Percentiles rank a stretch among this genome's conserved stretches.
Conservation (phyloP, 2,888 invertebrate genomes). For the Trimorus sp. region DNA sequence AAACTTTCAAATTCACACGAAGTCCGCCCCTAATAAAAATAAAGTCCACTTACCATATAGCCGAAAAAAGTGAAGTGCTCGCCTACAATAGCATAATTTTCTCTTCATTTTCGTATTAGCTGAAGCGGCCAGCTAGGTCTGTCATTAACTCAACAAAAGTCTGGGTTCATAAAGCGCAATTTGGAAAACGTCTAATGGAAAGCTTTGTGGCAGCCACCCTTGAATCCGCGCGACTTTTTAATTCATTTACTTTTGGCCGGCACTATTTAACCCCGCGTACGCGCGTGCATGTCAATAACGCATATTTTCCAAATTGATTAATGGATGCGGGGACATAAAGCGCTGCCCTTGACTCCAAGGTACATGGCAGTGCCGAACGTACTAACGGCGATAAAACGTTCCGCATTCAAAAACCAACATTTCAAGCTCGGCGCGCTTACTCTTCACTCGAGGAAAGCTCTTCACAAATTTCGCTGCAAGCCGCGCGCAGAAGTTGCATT, state of each 20-base stretch:
- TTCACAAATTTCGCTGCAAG: slow-evolving; percentile 54
- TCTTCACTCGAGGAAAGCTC: slow-evolving; percentile 46
- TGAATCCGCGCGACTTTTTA: neutral
- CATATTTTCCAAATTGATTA: slow-evolving; percentile 33
- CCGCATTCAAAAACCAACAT: slow-evolving; percentile 52
- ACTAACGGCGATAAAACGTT: slow-evolving; percentile 52
- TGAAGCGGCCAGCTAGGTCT: too few relatives aligned
- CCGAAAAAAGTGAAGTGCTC: too few relatives aligned
- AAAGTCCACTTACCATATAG: too few relatives aligned
- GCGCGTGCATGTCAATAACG: slow-evolving; percentile 24
- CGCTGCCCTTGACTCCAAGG: slow-evolving; percentile 28
- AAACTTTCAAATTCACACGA: too few relatives aligned
- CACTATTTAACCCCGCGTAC: neutral
- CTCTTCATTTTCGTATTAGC: too few relatives aligned
- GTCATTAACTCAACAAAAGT: too few relatives aligned
- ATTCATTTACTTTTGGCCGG: slow-evolving; percentile 8
- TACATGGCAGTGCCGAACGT: slow-evolving; percentile 44
- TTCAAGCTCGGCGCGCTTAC: slow-evolving; percentile 44
- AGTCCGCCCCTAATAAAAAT: too few relatives aligned
- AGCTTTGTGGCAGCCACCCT: too few relatives aligned
- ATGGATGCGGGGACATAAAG: slow-evolving; percentile 31
- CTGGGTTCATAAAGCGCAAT: too few relatives aligned
- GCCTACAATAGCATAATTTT: too few relatives aligned
- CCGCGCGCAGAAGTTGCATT: slow-evolving; percentile 57
- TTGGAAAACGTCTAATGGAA: too few relatives aligned